Evolutionary conservation across 1,140 invertebrate species (phyloP).

Genomic region (Rhagoletis pomonella): DNA sequence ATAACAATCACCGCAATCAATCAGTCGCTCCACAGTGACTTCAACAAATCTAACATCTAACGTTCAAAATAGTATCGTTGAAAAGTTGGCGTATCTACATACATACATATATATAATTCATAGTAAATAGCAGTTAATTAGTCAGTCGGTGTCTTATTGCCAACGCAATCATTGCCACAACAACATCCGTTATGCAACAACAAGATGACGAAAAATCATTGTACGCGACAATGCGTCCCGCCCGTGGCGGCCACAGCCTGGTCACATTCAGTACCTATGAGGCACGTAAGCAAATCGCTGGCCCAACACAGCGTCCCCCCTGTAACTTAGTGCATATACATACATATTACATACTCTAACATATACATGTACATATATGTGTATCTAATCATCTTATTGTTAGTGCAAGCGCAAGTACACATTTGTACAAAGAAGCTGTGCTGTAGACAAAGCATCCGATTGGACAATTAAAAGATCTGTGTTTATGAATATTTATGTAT

Average conservation of each 20-base stretch:
- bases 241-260: constrained; percentile 54
- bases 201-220: constrained; percentile 33
- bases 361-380: not conserved
- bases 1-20: not conserved
- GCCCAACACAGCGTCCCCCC: not conserved
- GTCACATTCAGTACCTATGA: constrained; percentile 57
- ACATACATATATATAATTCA: not conserved
- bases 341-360: not conserved
- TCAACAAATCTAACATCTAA: not conserved
- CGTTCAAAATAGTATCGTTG: not conserved
- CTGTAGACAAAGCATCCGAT: not conserved
- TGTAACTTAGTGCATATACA: not conserved
- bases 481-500: constrained; percentile 24
- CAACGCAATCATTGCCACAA: not conserved
- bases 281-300: constrained; percentile 53
- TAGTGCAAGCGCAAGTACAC: not conserved
- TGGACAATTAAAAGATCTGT: constrained; percentile 4
- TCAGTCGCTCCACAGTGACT: constrained; percentile 6
- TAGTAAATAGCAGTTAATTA: constrained; percentile 53
- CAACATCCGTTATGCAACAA: not conserved
- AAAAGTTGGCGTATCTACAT: no score
- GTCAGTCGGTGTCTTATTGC: not conserved
- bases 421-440: not conserved
- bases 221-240: constrained; percentile 58
- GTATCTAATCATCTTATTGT: no score